phyloP scores from a whole-genome alignment of 2,888 invertebrate genomes.

The Campoplex nolae region DNA sequence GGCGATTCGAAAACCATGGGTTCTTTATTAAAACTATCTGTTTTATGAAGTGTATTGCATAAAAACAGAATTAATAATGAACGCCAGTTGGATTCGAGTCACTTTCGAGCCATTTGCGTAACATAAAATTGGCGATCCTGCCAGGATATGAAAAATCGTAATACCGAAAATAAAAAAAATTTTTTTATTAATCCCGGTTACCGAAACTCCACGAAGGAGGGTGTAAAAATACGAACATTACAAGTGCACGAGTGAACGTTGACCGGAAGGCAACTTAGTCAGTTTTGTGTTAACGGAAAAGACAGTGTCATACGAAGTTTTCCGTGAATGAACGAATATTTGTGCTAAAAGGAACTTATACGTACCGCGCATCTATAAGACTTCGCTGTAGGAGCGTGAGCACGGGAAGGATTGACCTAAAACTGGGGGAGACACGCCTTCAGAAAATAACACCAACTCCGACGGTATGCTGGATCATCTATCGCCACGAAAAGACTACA shows the following conservation, averaged over 20 bases:
- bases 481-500: slow-evolving; percentile 45
- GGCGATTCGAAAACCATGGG: slow-evolving; percentile 53
- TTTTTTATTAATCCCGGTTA: slow-evolving; percentile 35
- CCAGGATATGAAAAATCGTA: slow-evolving; percentile 51
- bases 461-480: slow-evolving; percentile 55
- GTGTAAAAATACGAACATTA: slow-evolving; percentile 48
- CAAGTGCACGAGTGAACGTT: slow-evolving; percentile 49
- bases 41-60: slow-evolving; percentile 46
- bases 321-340: slow-evolving; percentile 34
- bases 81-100: too few relatives aligned
- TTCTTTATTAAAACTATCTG: slow-evolving; percentile 26
- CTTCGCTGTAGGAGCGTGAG: slow-evolving; percentile 52
- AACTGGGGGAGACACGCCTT: slow-evolving; percentile 54
- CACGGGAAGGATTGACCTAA: slow-evolving; percentile 53
- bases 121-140: slow-evolving; percentile 52
- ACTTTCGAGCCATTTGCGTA: too few relatives aligned
- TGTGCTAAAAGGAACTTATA: slow-evolving; percentile 29
- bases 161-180: slow-evolving; percentile 25
- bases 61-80: slow-evolving; percentile 33
- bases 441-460: slow-evolving; percentile 54
- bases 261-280: slow-evolving; percentile 41
- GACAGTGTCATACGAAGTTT: slow-evolving; percentile 42
- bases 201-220: slow-evolving; percentile 39
- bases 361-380: slow-evolving; percentile 61
- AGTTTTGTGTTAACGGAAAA: slow-evolving; percentile 48